Conservation (phyloP, 1,140 invertebrate species). For the Pygmarrhopalites habei region DNA sequence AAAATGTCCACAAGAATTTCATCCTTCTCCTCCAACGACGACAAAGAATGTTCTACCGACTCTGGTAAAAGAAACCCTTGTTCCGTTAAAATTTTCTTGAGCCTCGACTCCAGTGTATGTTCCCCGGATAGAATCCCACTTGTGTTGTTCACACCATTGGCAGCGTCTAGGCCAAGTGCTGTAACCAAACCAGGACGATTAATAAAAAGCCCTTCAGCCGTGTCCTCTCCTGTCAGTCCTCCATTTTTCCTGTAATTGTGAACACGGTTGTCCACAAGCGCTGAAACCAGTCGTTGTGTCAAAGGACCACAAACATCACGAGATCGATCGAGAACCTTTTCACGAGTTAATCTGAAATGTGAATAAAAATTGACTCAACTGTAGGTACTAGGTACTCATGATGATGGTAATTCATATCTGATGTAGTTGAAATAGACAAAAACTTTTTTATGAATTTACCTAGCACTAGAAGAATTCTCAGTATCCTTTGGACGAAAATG, state of each 20-base stretch:
- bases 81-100: constrained; percentile 23
- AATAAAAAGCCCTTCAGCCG: constrained; percentile 19
- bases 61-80: constrained; percentile 24
- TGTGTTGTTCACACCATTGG: not conserved
- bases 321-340: not conserved
- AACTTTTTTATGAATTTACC: too few relatives aligned
- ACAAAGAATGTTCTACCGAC: constrained; percentile 20
- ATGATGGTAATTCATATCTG: not conserved
- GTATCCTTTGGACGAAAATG: constrained; percentile 82
- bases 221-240: not conserved
- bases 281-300: constrained; percentile 2
- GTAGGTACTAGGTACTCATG: not conserved
- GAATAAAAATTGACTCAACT: not conserved
- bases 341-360: not conserved
- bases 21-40: constrained; percentile 16
- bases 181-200: constrained; percentile 23
- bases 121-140: too few relatives aligned
- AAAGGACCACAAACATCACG: not conserved
- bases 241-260: constrained; percentile 45
- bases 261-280: constrained; percentile 44
- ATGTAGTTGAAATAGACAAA: too few relatives aligned
- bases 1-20: constrained; percentile 35
- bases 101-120: constrained; percentile 14
- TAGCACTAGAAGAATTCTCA: not conserved
- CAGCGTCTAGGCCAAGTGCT: constrained; percentile 24